phyloP scores from a whole-genome alignment of 1,140 invertebrate genomes.

The Cherax quadricarinatus region DNA sequence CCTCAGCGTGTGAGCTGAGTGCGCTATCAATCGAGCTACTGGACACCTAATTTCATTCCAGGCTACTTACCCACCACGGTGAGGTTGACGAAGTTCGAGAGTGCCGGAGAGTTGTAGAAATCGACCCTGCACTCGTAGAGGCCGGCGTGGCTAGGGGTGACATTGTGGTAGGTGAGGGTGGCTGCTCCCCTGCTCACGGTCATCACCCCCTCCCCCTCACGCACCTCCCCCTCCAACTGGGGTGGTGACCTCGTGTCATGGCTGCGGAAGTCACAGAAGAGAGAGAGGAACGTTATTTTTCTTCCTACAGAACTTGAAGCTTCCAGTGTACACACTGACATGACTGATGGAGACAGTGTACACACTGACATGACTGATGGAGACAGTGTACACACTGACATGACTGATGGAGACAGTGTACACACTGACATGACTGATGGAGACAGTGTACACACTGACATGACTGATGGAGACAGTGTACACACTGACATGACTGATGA shows the following conservation, averaged over 20 bases:
- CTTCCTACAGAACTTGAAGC: too few relatives aligned
- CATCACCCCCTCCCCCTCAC: background rate
- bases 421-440: too few relatives aligned
- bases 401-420: too few relatives aligned
- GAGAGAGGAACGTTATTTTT: background rate
- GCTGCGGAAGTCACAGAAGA: background rate
- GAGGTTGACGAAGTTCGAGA: constrained; percentile 89
- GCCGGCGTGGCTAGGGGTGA: constrained; percentile 85
- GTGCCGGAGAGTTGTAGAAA: constrained; percentile 90
- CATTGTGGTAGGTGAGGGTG: constrained; percentile 77
- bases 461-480: too few relatives aligned
- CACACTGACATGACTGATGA: too few relatives aligned
- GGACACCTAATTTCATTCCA: too few relatives aligned
- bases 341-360: too few relatives aligned
- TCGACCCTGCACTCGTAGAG: constrained; percentile 91
- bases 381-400: too few relatives aligned
- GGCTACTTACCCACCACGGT: constrained; percentile 88
- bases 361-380: too few relatives aligned
- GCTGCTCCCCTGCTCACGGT: constrained; percentile 22
- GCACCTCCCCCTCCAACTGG: background rate
- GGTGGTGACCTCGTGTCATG: constrained; percentile 7
- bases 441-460: too few relatives aligned
- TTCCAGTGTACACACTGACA: background rate
- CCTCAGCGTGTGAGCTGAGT: too few relatives aligned
- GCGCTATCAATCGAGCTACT: too few relatives aligned